Conservation (phyloP, 2,797 vertebrate genomes). For the Chaunax sp. region DNA sequence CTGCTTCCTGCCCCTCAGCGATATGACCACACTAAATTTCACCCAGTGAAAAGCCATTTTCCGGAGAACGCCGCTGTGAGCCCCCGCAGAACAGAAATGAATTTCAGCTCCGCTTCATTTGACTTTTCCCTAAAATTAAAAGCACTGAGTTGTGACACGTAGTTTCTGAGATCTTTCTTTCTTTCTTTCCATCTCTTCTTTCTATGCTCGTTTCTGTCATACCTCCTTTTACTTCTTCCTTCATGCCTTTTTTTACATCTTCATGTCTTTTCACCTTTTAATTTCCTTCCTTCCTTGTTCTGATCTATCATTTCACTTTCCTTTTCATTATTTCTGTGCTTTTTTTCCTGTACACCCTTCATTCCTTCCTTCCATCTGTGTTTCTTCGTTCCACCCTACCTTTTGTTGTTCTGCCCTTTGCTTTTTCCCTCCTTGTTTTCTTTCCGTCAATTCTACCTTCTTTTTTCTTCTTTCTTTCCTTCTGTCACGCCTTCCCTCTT, state of each 20-base stretch:
- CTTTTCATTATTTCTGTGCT: no score
- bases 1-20: constrained; percentile 40
- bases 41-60: constrained; percentile 69
- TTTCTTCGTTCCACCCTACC: neutral
- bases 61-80: constrained; percentile 40
- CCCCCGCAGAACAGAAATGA: constrained; percentile 63
- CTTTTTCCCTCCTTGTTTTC: neutral
- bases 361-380: neutral
- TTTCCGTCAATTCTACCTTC: neutral
- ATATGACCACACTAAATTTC: constrained; percentile 47
- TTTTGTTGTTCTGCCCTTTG: neutral
- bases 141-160: constrained; percentile 67
- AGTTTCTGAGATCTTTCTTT: constrained; percentile 22
- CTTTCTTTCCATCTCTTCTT: neutral
- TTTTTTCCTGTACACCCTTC: neutral
- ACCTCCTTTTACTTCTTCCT: neutral
- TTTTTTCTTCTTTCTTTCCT: neutral
- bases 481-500: no score
- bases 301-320: no score
- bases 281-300: neutral
- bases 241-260: neutral
- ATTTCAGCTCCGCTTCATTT: constrained; percentile 72
- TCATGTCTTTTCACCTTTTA: neutral
- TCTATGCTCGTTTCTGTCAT: neutral
- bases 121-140: constrained; percentile 73